These are phyloP conservation scores for Lamprotornis superbus DNA, from an alignment of 2,113 vertebrate genomes.

Conservation along the genomic window DNA sequence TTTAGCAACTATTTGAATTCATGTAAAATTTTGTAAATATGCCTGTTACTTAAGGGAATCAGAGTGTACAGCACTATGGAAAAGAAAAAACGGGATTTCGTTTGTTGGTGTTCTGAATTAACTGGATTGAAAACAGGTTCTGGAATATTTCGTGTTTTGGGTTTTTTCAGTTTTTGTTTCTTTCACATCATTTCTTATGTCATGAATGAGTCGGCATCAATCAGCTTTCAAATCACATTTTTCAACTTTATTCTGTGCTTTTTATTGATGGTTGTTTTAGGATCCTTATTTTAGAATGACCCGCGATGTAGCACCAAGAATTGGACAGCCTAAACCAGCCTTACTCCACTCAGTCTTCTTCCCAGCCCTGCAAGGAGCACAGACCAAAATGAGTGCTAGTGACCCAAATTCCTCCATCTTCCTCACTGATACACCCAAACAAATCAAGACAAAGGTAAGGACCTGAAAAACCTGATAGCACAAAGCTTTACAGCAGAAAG, in stretches of 20 bases:
- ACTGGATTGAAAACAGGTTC: background rate
- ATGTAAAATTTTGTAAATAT: background rate
- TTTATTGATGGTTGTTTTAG: slow-evolving; percentile 61
- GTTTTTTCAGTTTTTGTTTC: background rate
- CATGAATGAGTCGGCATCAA: background rate
- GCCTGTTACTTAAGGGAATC: background rate
- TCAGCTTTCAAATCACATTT: background rate
- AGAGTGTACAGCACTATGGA: background rate
- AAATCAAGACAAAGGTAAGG: slow-evolving; percentile 95
- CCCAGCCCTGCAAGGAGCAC: slow-evolving; percentile 94
- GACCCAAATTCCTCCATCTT: slow-evolving; percentile 96
- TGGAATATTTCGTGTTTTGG: background rate
- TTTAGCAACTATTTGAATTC: background rate
- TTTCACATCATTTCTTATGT: background rate
- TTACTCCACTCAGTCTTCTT: slow-evolving; percentile 95
- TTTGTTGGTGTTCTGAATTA: background rate
- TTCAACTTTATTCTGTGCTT: background rate
- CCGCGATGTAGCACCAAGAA: slow-evolving; percentile 91
- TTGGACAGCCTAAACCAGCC: slow-evolving; percentile 90
- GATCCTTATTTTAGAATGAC: slow-evolving; percentile 99
- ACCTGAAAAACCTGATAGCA: background rate
- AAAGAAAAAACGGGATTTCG: background rate
- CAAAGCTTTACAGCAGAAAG: background rate
- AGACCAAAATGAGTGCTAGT: slow-evolving; percentile 98
- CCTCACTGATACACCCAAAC: slow-evolving; percentile 93